Evolutionary conservation across 2,797 vertebrate species (phyloP), one percentile per base, ranked within the genome.

Genomic region (Molossus molossus): DNA sequence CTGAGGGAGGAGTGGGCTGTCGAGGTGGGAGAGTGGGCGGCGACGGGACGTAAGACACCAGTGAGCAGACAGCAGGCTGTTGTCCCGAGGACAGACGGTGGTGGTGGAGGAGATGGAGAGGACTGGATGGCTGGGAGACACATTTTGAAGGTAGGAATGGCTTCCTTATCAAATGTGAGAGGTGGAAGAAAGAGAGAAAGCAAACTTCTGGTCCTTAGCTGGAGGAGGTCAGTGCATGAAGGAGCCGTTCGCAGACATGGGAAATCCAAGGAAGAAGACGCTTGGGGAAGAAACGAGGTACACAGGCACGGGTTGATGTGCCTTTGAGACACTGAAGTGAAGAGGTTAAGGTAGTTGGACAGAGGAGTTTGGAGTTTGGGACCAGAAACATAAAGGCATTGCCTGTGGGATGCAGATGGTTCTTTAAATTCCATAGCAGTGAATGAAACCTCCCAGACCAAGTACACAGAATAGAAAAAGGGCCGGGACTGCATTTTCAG

Each of bases 81-180:
- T 64, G 21, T 48, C 23, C 29, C 13, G 53, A 77, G 23, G 53
- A 85, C 69, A 45, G 33, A 48, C 0, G 3, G 2, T 25, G 23
- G 33, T 27, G 29, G 7, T 27, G 13, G 12, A 83, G 65, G 73
- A 62, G 17, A 60, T 62, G n/a, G 89, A 60, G 62, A 33, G n/a
- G 7, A 75, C 60, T 94, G 53, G 6, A 62, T 69, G 57, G 73
- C 62, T 90, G 20, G 70, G 27, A 64, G 73, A 29, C 67, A 6
- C 65, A 48, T 53, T 85, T 93, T 87, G 29, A 93, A 91, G 73
- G 64, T 82, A 92, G 53, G 64, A 79, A 67, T 65, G 57, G 6
- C 7, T 53, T 81, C n/a, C 1, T 3, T n/a, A 70, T 25, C 83
- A 62, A 65, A 70, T 53, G 6, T 80, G 27, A 33, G 15, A 9